Evolutionary conservation across 1,140 invertebrate genomes (phyloP), one percentile per base, ranked within the genome.

Genomic region (Drosophila dunni): DNA sequence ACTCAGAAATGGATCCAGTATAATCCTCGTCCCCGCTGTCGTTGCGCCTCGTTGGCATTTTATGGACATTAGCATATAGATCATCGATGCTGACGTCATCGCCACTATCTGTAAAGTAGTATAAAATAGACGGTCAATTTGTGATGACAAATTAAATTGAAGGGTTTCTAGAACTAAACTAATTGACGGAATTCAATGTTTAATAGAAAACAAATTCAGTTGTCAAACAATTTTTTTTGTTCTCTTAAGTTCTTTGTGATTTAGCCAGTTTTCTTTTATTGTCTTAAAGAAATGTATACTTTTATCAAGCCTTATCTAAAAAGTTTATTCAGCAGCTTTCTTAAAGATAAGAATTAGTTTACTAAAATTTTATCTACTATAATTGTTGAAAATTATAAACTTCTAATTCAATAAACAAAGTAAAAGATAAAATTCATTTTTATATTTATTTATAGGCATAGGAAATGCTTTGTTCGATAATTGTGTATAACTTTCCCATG

Each of bases 11-110:
- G 20, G 73, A 72, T 0, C 75, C 40, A 34, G 67, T 42, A 33
- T 73, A 68, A 6, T 89, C 83, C 53, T 91, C 86, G 42, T 91
- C 90, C 13, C 69, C 76, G 46, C 82, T 90, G 6, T 84, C 64
- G 7, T 38, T 78, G 8, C 69, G 71, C 20, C 84, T 76, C 44
- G 86, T 24, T 3, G 90, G 53, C 29, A 91, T 91, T 62, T 91
- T 91, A 57, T 91, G 90, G 20, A 90, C 90, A 75, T 91, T 91
- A 48, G 81, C 74, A 56, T 91, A 91, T 46, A 91, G 67, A 78
- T 91, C 78, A 60, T 85, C 85, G 45, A 75, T 63, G 51, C 72
- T 78, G n/a, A 76, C 83, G 74, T 89, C 86, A 65, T 84, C 84
- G 33, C 54, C 84, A 33, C 54, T 69, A 2, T 75, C 58, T 75